A percentile compares a stretch with the other conserved stretches of the same genome.
Conservation (phyloP, 2,888 invertebrate genomes). For the Amphipyra tragopoginis region DNA sequence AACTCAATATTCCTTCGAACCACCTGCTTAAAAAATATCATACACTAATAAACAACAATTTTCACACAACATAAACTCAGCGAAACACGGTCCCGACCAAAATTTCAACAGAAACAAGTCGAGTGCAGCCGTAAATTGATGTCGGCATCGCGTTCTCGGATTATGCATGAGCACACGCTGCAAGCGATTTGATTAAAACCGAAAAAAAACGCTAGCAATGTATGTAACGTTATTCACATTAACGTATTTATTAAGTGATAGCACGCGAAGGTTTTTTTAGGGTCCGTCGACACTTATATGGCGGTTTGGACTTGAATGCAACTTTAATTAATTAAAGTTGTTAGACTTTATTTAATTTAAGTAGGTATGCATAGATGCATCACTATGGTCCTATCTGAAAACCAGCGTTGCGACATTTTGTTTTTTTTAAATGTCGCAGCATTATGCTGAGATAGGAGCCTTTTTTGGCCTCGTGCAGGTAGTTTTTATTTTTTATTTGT, state of each 20-base stretch:
- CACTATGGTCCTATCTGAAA: too few species aligned
- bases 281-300: slow-evolving; percentile 18
- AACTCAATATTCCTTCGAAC: not conserved
- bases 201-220: slow-evolving; percentile 64
- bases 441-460: too few species aligned
- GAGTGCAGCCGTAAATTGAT: slow-evolving; percentile 63
- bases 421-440: too few species aligned
- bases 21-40: slow-evolving; percentile 6
- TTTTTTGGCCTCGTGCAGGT: too few species aligned
- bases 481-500: too few species aligned
- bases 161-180: slow-evolving; percentile 66
- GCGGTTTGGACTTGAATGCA: not conserved
- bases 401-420: too few species aligned
- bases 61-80: slow-evolving; percentile 7
- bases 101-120: slow-evolving; percentile 40
- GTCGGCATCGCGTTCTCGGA: slow-evolving; percentile 66
- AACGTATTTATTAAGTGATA: slow-evolving; percentile 77
- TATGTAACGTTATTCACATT: slow-evolving; percentile 70
- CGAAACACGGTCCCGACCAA: slow-evolving; percentile 28
- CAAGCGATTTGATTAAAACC: slow-evolving; percentile 71
- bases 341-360: too few species aligned
- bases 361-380: too few species aligned
- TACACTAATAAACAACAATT: slow-evolving; percentile 15
- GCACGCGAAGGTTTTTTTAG: slow-evolving; percentile 68
- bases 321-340: too few species aligned